phyloP scores from a whole-genome alignment of 1,140 invertebrate genomes.

The Parasteatoda tepidariorum region DNA sequence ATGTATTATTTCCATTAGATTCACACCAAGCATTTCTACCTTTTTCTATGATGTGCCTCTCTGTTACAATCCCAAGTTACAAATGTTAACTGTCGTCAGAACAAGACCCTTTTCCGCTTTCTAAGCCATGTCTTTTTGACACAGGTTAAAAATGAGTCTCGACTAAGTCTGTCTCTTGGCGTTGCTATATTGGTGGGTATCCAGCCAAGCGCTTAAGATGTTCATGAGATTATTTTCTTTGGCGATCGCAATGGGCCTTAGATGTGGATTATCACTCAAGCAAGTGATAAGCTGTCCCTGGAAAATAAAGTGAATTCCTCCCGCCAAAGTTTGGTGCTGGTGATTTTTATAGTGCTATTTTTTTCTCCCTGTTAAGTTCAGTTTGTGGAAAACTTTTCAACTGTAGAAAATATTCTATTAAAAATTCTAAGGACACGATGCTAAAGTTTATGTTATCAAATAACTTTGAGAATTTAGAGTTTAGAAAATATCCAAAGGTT shows the following conservation, averaged over 20 bases:
- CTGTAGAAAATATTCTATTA: too few relatives aligned
- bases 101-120: neutral
- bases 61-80: slow-evolving; percentile 26
- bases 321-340: slow-evolving; percentile 1
- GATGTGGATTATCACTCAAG: slow-evolving; percentile 15
- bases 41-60: neutral
- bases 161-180: neutral
- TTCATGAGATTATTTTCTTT: slow-evolving; percentile 25
- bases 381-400: too few relatives aligned
- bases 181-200: neutral
- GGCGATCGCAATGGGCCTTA: slow-evolving; percentile 8
- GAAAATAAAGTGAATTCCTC: slow-evolving; percentile 3
- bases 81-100: slow-evolving; percentile 25
- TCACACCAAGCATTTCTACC: slow-evolving; percentile 4
- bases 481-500: too few relatives aligned
- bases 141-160: slow-evolving; percentile 27
- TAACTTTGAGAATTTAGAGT: neutral
- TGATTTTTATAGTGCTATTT: neutral
- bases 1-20: slow-evolving; percentile 20
- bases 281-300: neutral
- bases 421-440: too few relatives aligned
- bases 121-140: slow-evolving; percentile 8
- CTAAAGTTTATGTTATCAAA: too few relatives aligned
- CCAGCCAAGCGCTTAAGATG: slow-evolving; percentile 24
- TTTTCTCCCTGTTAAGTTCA: too few relatives aligned